These are phyloP conservation scores for Acanthochromis polyacanthus DNA, from an alignment of 2,113 vertebrate genomes.

Conservation along the genomic window DNA sequence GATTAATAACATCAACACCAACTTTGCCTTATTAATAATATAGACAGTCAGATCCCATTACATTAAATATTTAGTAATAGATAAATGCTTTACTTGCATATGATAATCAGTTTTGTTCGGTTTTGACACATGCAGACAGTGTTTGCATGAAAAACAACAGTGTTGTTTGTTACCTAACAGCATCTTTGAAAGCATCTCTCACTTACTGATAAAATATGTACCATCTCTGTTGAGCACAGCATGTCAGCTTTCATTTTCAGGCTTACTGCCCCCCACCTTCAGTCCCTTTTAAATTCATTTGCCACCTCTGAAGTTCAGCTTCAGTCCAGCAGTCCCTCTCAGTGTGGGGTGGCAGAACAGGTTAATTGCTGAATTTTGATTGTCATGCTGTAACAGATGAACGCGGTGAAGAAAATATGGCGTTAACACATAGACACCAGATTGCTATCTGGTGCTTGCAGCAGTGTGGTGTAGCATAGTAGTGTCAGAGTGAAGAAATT, in stretches of 20 bases:
- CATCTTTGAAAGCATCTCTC: constrained; percentile 42
- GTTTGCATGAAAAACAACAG: constrained; percentile 18
- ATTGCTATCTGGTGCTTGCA: constrained; percentile 55
- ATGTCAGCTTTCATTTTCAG: constrained; percentile 57
- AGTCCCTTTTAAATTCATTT: constrained; percentile 68
- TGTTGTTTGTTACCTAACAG: constrained; percentile 13
- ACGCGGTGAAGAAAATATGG: constrained; percentile 51
- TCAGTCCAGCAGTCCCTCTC: constrained; percentile 74
- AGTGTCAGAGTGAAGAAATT: constrained; percentile 56
- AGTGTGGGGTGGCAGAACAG: constrained; percentile 73
- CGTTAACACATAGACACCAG: constrained; percentile 65
- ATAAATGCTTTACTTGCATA: constrained; percentile 5
- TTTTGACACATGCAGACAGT: neutral
- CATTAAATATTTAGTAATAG: constrained; percentile 16
- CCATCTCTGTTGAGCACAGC: constrained; percentile 30
- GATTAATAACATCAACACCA: constrained; percentile 26
- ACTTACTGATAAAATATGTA: constrained; percentile 38
- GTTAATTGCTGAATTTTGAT: constrained; percentile 79
- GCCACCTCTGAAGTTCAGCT: constrained; percentile 71
- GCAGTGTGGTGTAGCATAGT: constrained; percentile 46
- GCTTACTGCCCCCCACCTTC: constrained; percentile 18
- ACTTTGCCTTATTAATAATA: constrained; percentile 1
- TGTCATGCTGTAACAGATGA: constrained; percentile 67
- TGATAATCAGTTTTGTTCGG: neutral
- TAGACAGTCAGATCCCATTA: neutral